phyloP scores from a whole-genome alignment of 2,888 invertebrate genomes.

The Tupiocoris notatus region DNA sequence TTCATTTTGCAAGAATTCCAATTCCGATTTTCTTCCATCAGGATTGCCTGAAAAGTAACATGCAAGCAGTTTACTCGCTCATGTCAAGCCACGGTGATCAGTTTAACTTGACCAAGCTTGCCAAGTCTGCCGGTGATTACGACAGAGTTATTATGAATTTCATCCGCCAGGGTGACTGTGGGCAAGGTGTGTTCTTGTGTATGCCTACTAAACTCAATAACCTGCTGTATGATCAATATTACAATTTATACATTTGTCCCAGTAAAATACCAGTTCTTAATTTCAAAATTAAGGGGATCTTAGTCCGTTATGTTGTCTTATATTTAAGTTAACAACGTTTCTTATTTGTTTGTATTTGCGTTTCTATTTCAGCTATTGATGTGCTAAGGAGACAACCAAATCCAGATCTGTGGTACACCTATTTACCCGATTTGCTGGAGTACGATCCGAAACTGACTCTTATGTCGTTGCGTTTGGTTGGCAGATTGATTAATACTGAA shows the following conservation, averaged over 20 bases:
- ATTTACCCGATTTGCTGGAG: constrained; percentile 23
- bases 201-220: too few species aligned
- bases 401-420: constrained; percentile 25
- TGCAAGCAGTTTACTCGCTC: constrained; percentile 80
- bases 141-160: constrained; percentile 88
- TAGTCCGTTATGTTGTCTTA: too few species aligned
- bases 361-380: constrained; percentile 33
- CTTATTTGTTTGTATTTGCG: too few species aligned
- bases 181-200: too few species aligned
- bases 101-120: constrained; percentile 82
- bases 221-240: too few species aligned
- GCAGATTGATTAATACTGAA: neutral
- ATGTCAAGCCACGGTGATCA: constrained; percentile 94
- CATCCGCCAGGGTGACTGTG: constrained; percentile 65
- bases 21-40: too few species aligned
- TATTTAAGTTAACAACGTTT: neutral
- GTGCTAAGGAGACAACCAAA: constrained; percentile 22
- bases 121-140: constrained; percentile 85
- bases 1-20: too few species aligned
- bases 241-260: too few species aligned
- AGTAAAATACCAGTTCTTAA: too few species aligned
- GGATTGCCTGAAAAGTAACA: constrained; percentile 78
- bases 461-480: constrained; percentile 5
- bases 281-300: too few species aligned
- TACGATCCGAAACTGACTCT: constrained; percentile 26